Percentiles rank a stretch among this genome's conserved stretches.
Evolutionary conservation across 2,888 invertebrate genomes (phyloP).

Genomic region (Pemphredon lugubris): DNA sequence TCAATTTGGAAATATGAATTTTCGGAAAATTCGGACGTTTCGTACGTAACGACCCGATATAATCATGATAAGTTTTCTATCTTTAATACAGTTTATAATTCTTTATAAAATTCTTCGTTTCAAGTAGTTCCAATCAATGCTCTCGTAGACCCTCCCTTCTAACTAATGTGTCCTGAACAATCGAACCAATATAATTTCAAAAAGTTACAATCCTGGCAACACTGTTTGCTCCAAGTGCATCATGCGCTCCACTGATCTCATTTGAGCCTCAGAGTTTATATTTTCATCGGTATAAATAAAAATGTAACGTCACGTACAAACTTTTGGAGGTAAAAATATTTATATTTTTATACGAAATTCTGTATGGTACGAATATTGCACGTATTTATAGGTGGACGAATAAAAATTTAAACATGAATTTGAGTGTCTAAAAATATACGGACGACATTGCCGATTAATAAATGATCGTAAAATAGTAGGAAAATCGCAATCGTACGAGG

Average conservation of each 20-base stretch:
- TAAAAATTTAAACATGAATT: no score
- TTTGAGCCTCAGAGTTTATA: conserved; percentile 33
- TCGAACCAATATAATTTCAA: conserved; percentile 58
- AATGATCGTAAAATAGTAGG: no score
- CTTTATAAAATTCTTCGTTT: conserved; percentile 19
- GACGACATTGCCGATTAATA: no score
- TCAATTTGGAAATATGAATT: no score
- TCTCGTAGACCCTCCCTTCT: no score
- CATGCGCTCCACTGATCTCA: conserved; percentile 55
- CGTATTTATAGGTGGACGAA: no score
- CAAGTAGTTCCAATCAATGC: conserved; percentile 27
- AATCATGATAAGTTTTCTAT: no score
- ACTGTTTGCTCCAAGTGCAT: conserved; percentile 57
- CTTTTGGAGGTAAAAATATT: not conserved
- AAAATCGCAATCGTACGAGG: not conserved
- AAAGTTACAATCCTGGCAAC: conserved; percentile 34
- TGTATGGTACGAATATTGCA: no score
- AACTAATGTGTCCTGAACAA: no score
- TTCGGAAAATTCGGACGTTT: no score
- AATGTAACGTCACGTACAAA: conserved; percentile 17
- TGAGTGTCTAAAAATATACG: no score
- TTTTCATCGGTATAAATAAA: conserved; percentile 23
- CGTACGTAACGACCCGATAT: no score
- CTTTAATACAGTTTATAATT: not conserved
- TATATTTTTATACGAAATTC: conserved; percentile 3